A percentile compares a stretch with the other conserved stretches of the same genome.
These are phyloP conservation scores for Erebia epiphron DNA, from an alignment of 2,888 invertebrate genomes.

Conservation along the genomic window DNA sequence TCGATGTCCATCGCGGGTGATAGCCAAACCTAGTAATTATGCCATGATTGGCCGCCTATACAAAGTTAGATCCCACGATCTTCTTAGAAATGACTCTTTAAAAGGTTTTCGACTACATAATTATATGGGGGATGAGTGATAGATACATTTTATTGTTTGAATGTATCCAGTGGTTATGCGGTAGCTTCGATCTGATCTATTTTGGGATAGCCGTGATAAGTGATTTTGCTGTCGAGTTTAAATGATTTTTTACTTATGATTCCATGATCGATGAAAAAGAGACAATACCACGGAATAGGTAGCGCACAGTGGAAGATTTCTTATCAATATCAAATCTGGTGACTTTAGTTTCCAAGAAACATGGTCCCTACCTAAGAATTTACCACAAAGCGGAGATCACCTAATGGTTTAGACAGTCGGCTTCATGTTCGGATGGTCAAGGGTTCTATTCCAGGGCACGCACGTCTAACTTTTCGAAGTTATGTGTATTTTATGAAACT, in stretches of 20 bases:
- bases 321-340: no score
- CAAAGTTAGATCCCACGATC: conserved; percentile 66
- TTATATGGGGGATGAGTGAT: conserved; percentile 70
- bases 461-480: no score
- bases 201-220: conserved; percentile 50
- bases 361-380: no score
- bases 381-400: no score
- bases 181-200: conserved; percentile 60
- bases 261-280: neutral
- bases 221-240: conserved; percentile 65
- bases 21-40: conserved; percentile 79
- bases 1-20: conserved; percentile 60
- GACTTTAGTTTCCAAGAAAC: no score
- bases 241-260: neutral
- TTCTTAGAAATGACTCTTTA: conserved; percentile 78
- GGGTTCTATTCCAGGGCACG: no score
- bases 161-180: conserved; percentile 69
- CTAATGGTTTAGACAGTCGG: no score
- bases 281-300: neutral
- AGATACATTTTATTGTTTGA: conserved; percentile 57
- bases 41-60: conserved; percentile 67
- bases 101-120: conserved; percentile 82
- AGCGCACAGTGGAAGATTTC: no score
- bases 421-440: no score
- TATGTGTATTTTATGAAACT: no score